Percentiles rank a stretch among this genome's conserved stretches.
Evolutionary conservation across 2,797 vertebrate species (phyloP).

Genomic region (Falco peregrinus): DNA sequence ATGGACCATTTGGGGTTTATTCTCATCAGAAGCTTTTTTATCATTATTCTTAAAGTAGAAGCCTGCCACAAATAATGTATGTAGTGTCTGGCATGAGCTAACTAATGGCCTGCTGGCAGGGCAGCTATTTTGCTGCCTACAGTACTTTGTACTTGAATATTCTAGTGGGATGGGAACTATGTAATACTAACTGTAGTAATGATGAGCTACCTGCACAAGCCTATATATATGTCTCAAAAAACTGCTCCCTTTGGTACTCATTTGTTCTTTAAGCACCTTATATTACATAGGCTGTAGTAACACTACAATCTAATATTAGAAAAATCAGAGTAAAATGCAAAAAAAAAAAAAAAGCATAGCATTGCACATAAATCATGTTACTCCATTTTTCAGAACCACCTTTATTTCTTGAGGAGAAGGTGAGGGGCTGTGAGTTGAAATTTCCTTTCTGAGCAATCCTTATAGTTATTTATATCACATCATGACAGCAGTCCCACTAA

Average conservation of each 20-base stretch:
- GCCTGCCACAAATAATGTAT: constrained; percentile 72
- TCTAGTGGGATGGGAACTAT: neutral
- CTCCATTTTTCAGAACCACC: neutral
- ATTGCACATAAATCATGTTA: neutral
- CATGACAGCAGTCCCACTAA: neutral
- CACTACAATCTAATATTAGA: neutral
- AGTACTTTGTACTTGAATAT: constrained; percentile 32
- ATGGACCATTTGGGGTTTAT: constrained; percentile 53
- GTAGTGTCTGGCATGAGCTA: constrained; percentile 61
- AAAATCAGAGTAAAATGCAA: neutral
- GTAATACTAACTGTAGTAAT: neutral
- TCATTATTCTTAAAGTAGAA: constrained; percentile 73
- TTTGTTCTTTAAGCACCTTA: constrained; percentile 10
- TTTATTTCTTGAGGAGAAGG: neutral
- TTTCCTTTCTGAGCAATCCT: neutral
- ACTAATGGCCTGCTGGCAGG: constrained; percentile 54
- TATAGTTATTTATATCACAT: constrained; percentile 17
- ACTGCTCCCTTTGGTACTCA: neutral
- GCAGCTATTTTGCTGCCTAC: neutral
- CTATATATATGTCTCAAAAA: neutral
- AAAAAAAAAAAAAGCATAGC: neutral
- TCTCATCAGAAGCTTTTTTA: constrained; percentile 68
- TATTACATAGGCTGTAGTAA: neutral
- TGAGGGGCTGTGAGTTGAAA: neutral
- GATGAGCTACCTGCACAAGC: neutral